Percentiles rank a stretch among this genome's conserved stretches.
Conservation (phyloP, 2,113 vertebrate genomes). For the Tachuris rubrigastra region DNA sequence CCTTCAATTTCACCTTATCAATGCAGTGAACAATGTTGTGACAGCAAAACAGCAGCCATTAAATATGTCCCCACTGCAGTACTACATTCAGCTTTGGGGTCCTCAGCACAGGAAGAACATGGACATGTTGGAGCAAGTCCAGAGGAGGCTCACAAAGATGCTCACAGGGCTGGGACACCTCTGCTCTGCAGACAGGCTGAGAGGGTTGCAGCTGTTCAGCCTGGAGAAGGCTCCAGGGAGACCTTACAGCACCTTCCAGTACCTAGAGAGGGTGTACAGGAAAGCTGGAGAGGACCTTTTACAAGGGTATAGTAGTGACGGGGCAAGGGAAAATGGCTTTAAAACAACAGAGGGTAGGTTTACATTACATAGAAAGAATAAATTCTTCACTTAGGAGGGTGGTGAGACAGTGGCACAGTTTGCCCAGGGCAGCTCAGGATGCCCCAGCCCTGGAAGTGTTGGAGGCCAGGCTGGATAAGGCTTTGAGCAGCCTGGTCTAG, state of each 20-base stretch:
- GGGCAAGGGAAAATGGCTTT: background rate
- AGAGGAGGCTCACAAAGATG: background rate
- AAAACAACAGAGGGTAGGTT: background rate
- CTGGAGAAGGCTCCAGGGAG: background rate
- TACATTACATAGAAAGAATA: background rate
- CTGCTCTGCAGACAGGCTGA: background rate
- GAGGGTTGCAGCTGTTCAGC: background rate
- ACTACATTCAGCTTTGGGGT: background rate
- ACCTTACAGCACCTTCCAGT: background rate
- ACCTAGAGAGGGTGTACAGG: background rate
- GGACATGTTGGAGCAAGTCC: background rate
- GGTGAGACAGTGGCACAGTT: accelerated
- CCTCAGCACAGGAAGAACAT: background rate
- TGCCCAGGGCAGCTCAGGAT: background rate
- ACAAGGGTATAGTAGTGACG: background rate
- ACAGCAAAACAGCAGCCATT: background rate
- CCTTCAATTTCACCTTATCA: background rate
- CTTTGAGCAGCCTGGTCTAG: background rate
- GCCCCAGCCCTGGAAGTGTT: background rate
- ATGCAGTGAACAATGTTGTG: background rate
- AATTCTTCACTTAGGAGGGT: background rate
- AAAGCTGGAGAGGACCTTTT: background rate
- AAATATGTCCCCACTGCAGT: background rate
- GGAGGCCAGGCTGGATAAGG: background rate
- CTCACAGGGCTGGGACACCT: background rate